These are phyloP conservation scores for Astur gentilis DNA, from an alignment of 2,113 vertebrate species.

Conservation along the genomic window DNA sequence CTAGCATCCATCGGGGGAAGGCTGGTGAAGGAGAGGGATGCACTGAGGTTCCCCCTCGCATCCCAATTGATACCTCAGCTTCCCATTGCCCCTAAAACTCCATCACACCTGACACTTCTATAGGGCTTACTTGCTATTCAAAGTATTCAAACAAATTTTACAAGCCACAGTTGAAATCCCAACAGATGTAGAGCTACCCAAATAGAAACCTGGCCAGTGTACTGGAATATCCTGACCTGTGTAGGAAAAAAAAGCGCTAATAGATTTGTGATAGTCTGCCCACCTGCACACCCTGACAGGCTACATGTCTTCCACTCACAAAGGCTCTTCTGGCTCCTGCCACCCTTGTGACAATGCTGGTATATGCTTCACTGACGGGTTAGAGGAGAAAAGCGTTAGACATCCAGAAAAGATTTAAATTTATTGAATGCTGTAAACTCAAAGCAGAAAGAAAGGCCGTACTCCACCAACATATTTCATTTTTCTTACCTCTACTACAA, in stretches of 20 bases:
- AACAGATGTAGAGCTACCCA: background rate
- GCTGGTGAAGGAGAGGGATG: background rate
- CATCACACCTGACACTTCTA: background rate
- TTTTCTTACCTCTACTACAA: background rate
- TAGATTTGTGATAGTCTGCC: background rate
- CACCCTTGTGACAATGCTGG: background rate
- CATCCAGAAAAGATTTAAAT: background rate
- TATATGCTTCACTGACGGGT: background rate
- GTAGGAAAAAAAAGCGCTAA: background rate
- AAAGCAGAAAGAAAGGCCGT: background rate
- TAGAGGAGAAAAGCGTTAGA: background rate
- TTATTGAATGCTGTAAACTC: background rate
- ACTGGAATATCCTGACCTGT: background rate
- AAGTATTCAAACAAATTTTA: background rate
- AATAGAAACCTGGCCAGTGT: background rate
- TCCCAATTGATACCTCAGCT: background rate
- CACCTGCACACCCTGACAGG: background rate
- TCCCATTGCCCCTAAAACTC: background rate
- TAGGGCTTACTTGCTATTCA: background rate
- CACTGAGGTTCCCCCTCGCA: background rate
- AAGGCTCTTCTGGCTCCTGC: background rate
- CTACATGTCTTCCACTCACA: background rate
- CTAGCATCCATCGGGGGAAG: accelerated
- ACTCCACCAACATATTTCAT: background rate
- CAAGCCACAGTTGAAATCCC: background rate